phyloP scores from a whole-genome alignment of 2,113 vertebrate genomes.

The Sebastes fasciatus region DNA sequence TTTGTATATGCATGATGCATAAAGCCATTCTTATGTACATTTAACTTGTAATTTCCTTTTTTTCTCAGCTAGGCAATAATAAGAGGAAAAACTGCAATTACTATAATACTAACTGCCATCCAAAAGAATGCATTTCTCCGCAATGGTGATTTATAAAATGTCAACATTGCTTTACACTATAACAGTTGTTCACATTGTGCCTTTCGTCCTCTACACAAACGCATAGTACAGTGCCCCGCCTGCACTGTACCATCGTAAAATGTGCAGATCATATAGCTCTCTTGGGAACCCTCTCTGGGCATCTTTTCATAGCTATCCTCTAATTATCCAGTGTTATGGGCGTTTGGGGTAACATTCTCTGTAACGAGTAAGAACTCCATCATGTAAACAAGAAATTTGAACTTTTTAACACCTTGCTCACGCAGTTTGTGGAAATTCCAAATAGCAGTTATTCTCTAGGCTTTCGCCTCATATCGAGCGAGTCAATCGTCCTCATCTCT shows the following conservation, averaged over 20 bases:
- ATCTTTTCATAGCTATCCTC: slow-evolving; percentile 50
- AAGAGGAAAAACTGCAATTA: not conserved
- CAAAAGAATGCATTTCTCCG: not conserved
- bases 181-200: slow-evolving; percentile 24
- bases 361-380: slow-evolving; percentile 49
- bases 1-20: slow-evolving; percentile 18
- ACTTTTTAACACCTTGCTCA: slow-evolving; percentile 5
- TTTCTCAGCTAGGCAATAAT: not conserved
- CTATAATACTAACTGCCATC: not conserved
- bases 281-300: slow-evolving; percentile 47
- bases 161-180: slow-evolving; percentile 11
- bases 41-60: not conserved
- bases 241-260: slow-evolving; percentile 65
- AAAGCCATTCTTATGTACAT: slow-evolving; percentile 24
- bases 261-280: slow-evolving; percentile 54
- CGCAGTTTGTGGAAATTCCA: not conserved
- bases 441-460: slow-evolving; percentile 6
- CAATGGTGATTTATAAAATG: not conserved
- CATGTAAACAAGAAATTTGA: slow-evolving; percentile 46
- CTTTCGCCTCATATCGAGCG: slow-evolving; percentile 35
- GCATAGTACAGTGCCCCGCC: slow-evolving; percentile 38
- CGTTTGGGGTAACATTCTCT: slow-evolving; percentile 56
- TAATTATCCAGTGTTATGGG: slow-evolving; percentile 69
- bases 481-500: slow-evolving; percentile 9
- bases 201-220: slow-evolving; percentile 60